Evolutionary conservation across 2,888 invertebrate genomes (phyloP), one percentile per base, ranked within the genome.

Genomic region (Drosophila imparisetae): DNA sequence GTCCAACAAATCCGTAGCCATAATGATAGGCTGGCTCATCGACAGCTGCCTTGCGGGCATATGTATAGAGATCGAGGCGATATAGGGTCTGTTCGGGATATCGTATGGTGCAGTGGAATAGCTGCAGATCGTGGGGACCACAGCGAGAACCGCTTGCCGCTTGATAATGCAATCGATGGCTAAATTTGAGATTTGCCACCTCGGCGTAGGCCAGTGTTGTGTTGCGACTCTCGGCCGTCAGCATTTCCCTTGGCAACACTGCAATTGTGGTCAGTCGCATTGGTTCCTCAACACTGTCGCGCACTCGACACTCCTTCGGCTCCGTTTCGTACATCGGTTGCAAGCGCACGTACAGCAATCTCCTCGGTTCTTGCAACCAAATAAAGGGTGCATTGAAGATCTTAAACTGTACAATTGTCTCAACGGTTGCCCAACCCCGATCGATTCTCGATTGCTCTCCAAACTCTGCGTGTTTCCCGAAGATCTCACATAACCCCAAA

Each of bases 1-100:
- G 98, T 81, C 97, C 93, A 68, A 98, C 94, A 93, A 98, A 97
- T 84, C 97, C 96, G 91, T 97, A 98, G 4, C 98, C 98, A 55
- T 97, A 95, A 93, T 97, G 97, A 89, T 95, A 95, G 2, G 98
- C 97, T 45, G 96, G 96, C 82, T 96, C 96, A 66, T 95, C 95
- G 27, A 94, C 92, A 5, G 89, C 92, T 11, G 93, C 94, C 80
- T 95, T 94, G 52, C 95, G 94, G 79, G 95, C 95, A 89, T 96
- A 96, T 24, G 96, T 95, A 92, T 96, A 98, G 87, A 97, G 95
- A 93, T 98, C 97, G 72, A 98, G 94, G 78, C 97, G 94, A 92
- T 96, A 97, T 30, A 96, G 96, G 91, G 97, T 94, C 73, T 94
- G 94, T 85, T 95, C 95, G n/a, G 95, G 95, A 87, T 96, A 95